Evolutionary conservation across 2,113 vertebrate species (phyloP), one percentile per base, ranked within the genome.

Genomic region (Sebastes fasciatus): DNA sequence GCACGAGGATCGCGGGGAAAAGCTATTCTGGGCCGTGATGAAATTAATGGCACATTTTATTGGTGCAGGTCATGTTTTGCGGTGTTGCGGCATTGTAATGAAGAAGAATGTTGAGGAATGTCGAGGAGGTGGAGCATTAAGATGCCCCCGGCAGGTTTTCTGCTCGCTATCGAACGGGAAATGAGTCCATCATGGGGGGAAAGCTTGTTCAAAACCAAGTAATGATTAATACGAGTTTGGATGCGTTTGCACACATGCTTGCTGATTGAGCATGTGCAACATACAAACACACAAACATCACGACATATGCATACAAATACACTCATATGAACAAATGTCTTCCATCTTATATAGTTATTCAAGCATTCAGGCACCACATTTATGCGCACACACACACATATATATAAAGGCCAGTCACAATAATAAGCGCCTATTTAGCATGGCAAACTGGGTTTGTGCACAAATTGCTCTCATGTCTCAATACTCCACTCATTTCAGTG

Each of bases 31-130:
- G 81, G 91, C 84, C 65, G 57, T 82, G 88, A 86, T 86, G 54
- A 85, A 91, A 91, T 88, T 85, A 93, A 93, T 91, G 88, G 82
- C 84, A 88, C 62, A 69, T 86, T 91, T 86, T 91, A 90, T 91
- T 86, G 78, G 91, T 90, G 84, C 81, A 74, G 90, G 87, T 93
- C 89, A 91, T 91, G 87, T 91, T 92, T 34, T 88, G 86, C 85
- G 85, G 74, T 77, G 77, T 92, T 90, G 74, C 34, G 12, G 86
- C 75, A 85, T 79, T 82, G 84, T 91, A 87, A 91, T 92, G 86
- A 92, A 92, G 84, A 94, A 79, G 77, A 89, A 90, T 90, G 77
- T 62, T 77, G 83, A 73, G 64, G 60, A 80, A 71, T 84, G 74
- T 84, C 78, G 78, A 80, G 80, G 84, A 81, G 82, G 77, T 71